Evolutionary conservation across 2,113 vertebrate species (phyloP).

Genomic region (Bufo bufo): DNA sequence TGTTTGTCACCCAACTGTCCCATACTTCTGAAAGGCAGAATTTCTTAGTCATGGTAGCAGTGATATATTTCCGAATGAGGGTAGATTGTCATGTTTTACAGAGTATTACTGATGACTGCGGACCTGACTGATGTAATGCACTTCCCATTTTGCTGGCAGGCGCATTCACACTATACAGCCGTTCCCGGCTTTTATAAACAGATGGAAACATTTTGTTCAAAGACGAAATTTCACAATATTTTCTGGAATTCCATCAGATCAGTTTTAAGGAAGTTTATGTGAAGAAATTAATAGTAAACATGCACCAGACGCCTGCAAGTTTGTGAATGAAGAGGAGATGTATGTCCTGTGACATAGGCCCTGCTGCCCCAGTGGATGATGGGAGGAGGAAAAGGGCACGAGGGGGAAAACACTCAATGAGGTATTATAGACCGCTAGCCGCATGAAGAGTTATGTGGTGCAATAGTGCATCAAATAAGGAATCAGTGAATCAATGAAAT

Average conservation of each 20-base stretch:
- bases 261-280: conserved; percentile 1
- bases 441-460: too few relatives aligned
- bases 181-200: not conserved
- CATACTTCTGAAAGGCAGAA: too few relatives aligned
- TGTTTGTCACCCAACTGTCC: too few relatives aligned
- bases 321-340: not conserved
- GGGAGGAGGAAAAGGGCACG: not conserved
- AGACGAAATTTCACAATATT: conserved; percentile 11
- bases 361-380: not conserved
- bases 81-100: not conserved
- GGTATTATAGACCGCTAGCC: not conserved
- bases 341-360: not conserved
- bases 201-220: conserved; percentile 5
- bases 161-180: not conserved
- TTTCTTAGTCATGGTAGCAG: too few relatives aligned
- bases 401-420: not conserved
- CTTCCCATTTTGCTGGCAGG: not conserved
- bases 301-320: not conserved
- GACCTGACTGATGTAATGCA: not conserved
- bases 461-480: too few relatives aligned
- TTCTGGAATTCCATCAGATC: not conserved
- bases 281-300: not conserved
- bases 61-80: too few relatives aligned
- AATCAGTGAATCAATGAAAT: too few relatives aligned
- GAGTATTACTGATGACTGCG: not conserved